Evolutionary conservation across 2,113 vertebrate genomes (phyloP).

Genomic region (Dolichotis patagonum): DNA sequence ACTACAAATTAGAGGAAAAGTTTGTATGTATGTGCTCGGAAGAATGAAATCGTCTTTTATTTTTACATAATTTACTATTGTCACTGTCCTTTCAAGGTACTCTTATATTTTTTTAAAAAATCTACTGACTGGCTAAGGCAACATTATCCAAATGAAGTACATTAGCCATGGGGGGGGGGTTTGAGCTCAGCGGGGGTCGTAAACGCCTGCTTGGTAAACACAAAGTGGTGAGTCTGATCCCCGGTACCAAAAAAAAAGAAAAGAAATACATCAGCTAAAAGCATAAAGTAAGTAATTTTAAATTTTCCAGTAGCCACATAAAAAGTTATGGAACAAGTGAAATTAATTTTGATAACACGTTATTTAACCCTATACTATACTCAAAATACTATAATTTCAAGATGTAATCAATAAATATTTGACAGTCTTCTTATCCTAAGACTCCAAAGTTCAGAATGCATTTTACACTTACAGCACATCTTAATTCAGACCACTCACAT

Average conservation of each 20-base stretch:
- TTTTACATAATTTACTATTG: not conserved
- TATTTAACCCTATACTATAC: not conserved
- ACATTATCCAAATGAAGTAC: not conserved
- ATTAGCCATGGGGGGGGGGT: too few relatives aligned
- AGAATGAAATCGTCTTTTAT: not conserved
- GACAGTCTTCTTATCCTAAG: not conserved
- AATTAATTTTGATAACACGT: not conserved
- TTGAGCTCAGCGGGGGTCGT: too few relatives aligned
- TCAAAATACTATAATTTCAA: not conserved
- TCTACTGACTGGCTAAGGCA: not conserved
- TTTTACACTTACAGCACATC: not conserved
- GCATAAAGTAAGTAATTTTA: not conserved
- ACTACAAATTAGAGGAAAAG: not conserved
- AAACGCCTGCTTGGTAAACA: too few relatives aligned
- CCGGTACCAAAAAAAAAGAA: too few relatives aligned
- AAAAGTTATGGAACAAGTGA: conserved; percentile 39
- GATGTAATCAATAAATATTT: conserved; percentile 12
- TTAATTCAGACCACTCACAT: not conserved
- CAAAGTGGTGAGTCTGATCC: too few relatives aligned
- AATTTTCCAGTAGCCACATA: not conserved
- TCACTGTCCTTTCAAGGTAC: conserved; percentile 2
- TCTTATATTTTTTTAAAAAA: not conserved
- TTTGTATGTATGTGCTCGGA: not conserved
- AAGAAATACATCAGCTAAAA: too few relatives aligned
- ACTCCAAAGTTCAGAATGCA: not conserved